A percentile compares a stretch with the other conserved stretches of the same genome.
Conservation (phyloP, 1,140 invertebrate genomes). For the Penaeus japonicus region DNA sequence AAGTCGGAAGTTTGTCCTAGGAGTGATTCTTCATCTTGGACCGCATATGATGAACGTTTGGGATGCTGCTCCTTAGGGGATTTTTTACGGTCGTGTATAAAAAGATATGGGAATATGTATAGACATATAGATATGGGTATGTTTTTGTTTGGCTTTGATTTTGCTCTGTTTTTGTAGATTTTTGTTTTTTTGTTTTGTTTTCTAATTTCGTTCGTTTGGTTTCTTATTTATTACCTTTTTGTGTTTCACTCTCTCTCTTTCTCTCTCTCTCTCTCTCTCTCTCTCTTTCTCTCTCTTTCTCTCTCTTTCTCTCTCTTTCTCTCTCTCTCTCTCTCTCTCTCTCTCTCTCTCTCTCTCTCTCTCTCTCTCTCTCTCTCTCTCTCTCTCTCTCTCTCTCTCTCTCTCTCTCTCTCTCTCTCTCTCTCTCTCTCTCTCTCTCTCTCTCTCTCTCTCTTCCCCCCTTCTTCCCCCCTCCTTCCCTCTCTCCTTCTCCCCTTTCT, state of each 20-base stretch:
- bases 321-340: not conserved
- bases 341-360: not conserved
- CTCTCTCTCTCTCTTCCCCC: no score
- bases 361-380: not conserved
- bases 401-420: not conserved
- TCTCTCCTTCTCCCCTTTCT: not conserved
- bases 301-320: not conserved
- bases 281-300: constrained; percentile 7
- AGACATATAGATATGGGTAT: no score
- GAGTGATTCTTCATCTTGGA: no score
- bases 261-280: constrained; percentile 36
- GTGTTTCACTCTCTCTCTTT: not conserved
- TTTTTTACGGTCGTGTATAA: no score
- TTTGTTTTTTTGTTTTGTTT: not conserved
- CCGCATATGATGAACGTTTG: no score
- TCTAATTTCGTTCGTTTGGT: not conserved
- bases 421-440: constrained; percentile 3
- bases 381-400: not conserved
- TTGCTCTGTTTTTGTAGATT: no score
- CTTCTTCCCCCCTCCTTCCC: not conserved
- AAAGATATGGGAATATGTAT: no score
- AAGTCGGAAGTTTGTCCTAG: no score
- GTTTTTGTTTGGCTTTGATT: no score
- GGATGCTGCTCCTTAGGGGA: no score
- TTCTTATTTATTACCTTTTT: not conserved